A percentile compares a stretch with the other conserved stretches of the same genome.
These are phyloP conservation scores for Gymnopithys bicolor DNA, from an alignment of 2,797 vertebrate genomes.

Conservation along the genomic window DNA sequence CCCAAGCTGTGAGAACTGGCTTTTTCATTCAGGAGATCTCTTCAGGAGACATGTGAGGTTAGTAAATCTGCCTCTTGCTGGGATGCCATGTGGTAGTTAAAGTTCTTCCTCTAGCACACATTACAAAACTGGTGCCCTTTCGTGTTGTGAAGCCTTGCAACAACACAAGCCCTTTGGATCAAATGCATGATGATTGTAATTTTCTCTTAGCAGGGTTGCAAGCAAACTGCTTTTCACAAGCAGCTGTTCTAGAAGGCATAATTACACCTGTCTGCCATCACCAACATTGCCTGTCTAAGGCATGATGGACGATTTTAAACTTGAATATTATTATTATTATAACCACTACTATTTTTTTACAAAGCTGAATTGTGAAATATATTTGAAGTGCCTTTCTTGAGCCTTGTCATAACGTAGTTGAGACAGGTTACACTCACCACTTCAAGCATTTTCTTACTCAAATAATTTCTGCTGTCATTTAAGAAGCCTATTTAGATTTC, in stretches of 20 bases:
- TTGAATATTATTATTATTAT: background rate
- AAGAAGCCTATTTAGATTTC: background rate
- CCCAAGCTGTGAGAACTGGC: background rate
- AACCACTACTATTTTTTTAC: background rate
- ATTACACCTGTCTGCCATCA: background rate
- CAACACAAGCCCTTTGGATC: background rate
- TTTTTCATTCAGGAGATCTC: background rate
- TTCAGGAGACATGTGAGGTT: background rate
- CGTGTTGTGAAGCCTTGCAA: background rate
- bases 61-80: background rate
- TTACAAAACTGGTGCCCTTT: background rate
- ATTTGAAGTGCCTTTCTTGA: background rate
- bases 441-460: background rate
- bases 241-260: background rate
- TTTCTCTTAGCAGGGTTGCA: conserved; percentile 10
- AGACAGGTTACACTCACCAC: background rate
- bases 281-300: background rate
- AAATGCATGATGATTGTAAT: background rate
- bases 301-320: background rate
- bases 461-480: background rate
- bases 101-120: background rate
- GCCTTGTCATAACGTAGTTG: background rate
- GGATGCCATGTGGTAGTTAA: background rate
- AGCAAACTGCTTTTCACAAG: background rate
- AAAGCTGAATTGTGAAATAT: background rate